phyloP scores from a whole-genome alignment of 1,140 invertebrate species.

The Myzus persicae region DNA sequence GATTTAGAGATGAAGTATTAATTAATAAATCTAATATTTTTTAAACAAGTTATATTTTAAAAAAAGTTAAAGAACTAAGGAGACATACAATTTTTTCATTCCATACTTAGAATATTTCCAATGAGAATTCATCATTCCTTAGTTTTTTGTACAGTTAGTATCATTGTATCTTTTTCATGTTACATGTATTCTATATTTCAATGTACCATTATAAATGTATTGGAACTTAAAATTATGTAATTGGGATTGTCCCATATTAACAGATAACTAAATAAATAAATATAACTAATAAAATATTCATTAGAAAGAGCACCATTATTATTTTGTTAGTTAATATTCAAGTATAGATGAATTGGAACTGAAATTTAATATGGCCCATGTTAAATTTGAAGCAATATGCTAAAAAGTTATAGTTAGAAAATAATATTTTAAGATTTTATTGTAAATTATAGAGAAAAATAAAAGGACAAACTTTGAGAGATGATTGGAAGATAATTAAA shows the following conservation, averaged over 20 bases:
- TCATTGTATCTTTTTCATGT: background rate
- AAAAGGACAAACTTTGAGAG: background rate
- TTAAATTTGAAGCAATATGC: background rate
- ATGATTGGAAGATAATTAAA: background rate
- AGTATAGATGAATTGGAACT: background rate
- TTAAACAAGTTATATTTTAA: background rate
- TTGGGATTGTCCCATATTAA: background rate
- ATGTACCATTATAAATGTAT: background rate
- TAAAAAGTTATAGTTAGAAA: background rate
- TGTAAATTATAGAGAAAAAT: background rate
- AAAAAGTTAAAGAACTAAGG: too few relatives aligned
- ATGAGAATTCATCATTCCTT: background rate
- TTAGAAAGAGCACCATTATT: constrained; percentile 22
- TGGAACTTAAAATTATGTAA: background rate
- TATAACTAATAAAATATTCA: background rate
- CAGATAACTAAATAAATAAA: background rate
- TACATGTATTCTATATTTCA: background rate
- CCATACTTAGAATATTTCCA: background rate
- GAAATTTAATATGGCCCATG: background rate
- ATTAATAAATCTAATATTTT: background rate
- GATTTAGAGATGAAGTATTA: too few relatives aligned
- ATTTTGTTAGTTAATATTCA: background rate
- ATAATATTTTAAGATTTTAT: constrained; percentile 16
- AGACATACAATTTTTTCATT: too few relatives aligned
- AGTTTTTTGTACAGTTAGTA: background rate